phyloP scores from a whole-genome alignment of 2,113 vertebrate species.

The Bagarius yarrelli region DNA sequence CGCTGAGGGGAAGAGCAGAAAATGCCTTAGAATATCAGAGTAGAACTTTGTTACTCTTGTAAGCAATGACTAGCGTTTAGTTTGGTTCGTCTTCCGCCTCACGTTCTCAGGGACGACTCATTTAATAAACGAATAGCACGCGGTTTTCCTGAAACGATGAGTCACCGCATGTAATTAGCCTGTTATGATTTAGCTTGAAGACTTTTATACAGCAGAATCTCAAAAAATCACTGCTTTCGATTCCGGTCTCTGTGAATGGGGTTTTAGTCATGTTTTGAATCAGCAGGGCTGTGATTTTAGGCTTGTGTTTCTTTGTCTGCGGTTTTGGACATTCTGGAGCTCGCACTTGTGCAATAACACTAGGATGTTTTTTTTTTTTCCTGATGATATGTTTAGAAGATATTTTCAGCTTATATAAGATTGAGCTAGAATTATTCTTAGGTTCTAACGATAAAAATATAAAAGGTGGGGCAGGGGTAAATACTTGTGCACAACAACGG shows the following conservation, averaged over 20 bases:
- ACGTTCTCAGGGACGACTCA: not conserved
- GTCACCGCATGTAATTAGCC: conserved; percentile 25
- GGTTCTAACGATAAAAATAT: no score
- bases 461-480: no score
- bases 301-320: not conserved
- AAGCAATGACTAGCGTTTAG: not conserved
- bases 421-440: no score
- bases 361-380: no score
- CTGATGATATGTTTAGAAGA: no score
- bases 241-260: not conserved
- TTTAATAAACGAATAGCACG: conserved; percentile 26
- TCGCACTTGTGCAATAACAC: not conserved
- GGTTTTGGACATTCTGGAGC: not conserved
- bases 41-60: not conserved
- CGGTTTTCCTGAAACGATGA: conserved; percentile 39
- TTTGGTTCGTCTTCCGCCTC: not conserved
- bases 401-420: no score
- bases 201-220: not conserved
- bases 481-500: no score
- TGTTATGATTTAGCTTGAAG: not conserved
- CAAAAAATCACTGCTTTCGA: not conserved
- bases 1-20: not conserved
- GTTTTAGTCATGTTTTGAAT: not conserved
- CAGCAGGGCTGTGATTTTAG: not conserved
- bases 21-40: not conserved